Evolutionary conservation across 2,113 vertebrate genomes (phyloP).

Genomic region (Morone saxatilis): DNA sequence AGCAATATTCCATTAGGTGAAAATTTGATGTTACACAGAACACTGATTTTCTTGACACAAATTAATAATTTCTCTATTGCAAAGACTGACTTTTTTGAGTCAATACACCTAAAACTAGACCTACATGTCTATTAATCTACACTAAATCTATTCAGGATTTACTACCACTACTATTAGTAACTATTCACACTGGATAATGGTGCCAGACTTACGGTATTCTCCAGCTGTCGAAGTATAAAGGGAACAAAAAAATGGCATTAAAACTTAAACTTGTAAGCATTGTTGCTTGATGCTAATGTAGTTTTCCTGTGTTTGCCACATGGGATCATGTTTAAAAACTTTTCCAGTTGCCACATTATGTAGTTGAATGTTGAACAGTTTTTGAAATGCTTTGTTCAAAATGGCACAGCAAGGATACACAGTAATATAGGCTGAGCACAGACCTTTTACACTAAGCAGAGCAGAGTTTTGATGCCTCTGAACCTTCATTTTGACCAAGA

Average conservation of each 20-base stretch:
- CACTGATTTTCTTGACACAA: not conserved
- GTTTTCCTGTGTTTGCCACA: not conserved
- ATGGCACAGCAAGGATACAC: not conserved
- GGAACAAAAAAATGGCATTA: conserved; percentile 36
- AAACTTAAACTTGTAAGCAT: not conserved
- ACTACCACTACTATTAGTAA: conserved; percentile 1
- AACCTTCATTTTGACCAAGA: conserved; percentile 13
- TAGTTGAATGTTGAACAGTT: not conserved
- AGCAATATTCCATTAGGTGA: conserved; percentile 26
- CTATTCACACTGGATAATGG: conserved; percentile 12
- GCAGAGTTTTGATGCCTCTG: not conserved
- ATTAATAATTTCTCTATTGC: not conserved
- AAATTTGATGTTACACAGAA: conserved; percentile 6
- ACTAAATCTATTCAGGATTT: conserved; percentile 20
- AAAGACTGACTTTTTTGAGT: not conserved
- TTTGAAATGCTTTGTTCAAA: not conserved
- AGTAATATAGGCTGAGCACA: not conserved
- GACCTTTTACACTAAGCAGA: not conserved
- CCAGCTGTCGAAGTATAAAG: conserved; percentile 58
- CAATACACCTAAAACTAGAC: not conserved
- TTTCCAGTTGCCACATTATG: not conserved
- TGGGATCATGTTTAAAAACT: not conserved
- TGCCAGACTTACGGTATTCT: conserved; percentile 70
- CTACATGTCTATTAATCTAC: conserved; percentile 9
- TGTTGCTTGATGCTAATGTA: not conserved